Conservation (phyloP, 37 sponge, comb jelly and placozoan species). For the Mnemiopsis leidyi region DNA sequence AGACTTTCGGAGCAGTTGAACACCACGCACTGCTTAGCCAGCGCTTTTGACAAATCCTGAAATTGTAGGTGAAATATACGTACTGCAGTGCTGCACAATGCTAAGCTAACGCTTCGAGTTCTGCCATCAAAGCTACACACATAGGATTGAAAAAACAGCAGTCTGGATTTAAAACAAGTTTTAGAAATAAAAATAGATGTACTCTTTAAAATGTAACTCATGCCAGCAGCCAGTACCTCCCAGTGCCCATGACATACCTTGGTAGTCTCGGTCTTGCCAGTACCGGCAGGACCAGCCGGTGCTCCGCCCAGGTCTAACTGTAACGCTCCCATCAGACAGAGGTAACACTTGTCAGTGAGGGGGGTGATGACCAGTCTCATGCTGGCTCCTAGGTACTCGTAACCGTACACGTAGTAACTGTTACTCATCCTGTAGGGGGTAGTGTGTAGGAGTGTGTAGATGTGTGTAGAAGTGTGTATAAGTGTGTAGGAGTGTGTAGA, state of each 20-base stretch:
- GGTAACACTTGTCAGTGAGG: conserved; percentile 95
- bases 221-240: background rate
- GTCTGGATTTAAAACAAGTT: too few relatives aligned
- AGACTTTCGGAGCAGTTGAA: conserved; percentile 99
- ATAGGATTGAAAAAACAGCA: too few relatives aligned
- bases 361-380: conserved; percentile 96
- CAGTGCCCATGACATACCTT: conserved; percentile 67
- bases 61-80: too few relatives aligned
- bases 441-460: too few relatives aligned
- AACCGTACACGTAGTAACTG: conserved; percentile 87
- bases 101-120: too few relatives aligned
- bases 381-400: conserved; percentile 97
- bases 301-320: conserved; percentile 98
- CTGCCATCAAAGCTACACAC: too few relatives aligned
- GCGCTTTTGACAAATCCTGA: conserved; percentile 86
- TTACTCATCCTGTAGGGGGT: conserved; percentile 91
- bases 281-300: conserved; percentile 98
- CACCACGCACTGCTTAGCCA: conserved; percentile 99
- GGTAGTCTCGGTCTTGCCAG: conserved; percentile 96
- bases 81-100: too few relatives aligned
- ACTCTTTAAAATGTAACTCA: too few relatives aligned
- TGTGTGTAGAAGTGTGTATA: too few relatives aligned
- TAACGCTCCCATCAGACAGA: conserved; percentile 98
- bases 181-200: too few relatives aligned
- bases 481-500: too few relatives aligned